Base-by-base conservation (phyloP, 1,140 invertebrate species). In the Acromyrmex charruanus region DNA sequence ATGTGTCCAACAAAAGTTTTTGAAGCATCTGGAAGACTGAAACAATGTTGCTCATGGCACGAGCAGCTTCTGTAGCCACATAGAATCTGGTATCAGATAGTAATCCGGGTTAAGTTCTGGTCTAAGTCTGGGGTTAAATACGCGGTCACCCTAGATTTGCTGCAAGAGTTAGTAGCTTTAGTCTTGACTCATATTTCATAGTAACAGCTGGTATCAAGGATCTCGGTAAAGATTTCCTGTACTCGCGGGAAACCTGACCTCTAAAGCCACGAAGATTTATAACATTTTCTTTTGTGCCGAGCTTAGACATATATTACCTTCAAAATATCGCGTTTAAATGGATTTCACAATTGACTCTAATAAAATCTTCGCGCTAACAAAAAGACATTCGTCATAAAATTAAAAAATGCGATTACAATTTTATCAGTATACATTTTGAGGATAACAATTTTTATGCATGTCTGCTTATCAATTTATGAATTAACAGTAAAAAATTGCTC, bases 81-180 rank as follows among this genome's bases (percentile, higher is more conserved):
- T 39, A 69, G 65, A 58, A 39, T 31, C 44, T 39, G 74, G 69
- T 75, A 59, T 65, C 21, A 75, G 69, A 75, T 84, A 74, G 39
- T 84, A 84, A 84, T 84, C 80, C 69, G 28, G 58, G 69, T 84
- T 84, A 75, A 84, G 25, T 84, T 84, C 39, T 10, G 28, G 80
- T 84, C 12, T 84, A 61, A 82, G 69, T 84, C 80, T 84, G 55
- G 10, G 69, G 80, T 84, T 84, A 84, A 84, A 59, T 49, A 61
- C 25, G 25, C 49, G 80, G 55, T 75, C 55, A 84, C 35, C 80
- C 39, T 61, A 84, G 80, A 84, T 84, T 84, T 84, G 55, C 53
- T 35, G 53, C 69, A 61, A 4, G 74, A 85, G 61, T 66, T 79
- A 58, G 72, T 85, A 68, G 59, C 74, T 85, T 74, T 84, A 58